Evolutionary conservation across 2,797 vertebrate genomes (phyloP), one percentile per base, ranked within the genome.

Genomic region (Melanotaenia nigrans): DNA sequence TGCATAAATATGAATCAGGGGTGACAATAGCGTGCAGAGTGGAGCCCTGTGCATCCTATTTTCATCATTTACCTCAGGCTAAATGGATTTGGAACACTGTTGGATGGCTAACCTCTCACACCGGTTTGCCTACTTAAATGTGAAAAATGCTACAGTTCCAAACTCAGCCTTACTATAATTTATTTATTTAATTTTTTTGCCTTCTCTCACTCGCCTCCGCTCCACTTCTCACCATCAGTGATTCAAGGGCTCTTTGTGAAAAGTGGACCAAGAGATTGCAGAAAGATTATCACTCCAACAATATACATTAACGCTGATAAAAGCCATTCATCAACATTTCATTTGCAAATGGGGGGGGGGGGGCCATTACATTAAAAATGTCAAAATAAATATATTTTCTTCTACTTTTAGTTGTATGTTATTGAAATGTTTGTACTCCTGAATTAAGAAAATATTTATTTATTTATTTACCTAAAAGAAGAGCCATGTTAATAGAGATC

Each of bases 1-100:
- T 81, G 83, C 82, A 86, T 84, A 88, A 90, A 89, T 90, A 90
- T 90, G 86, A 93, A 91, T 92, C 90, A 82, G 87, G 73, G 85
- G 84, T 87, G 88, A 92, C 88, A 91, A 83, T 88, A 73, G 82
- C 64, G 58, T 86, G 87, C 85, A 75, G 89, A 88, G 87, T 82
- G 78, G 81, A 91, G 86, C 87, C 74, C 88, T 56, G 66, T 88
- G 91, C 87, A 85, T 90, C 85, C 88, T 85, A 89, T 91, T 91
- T 91, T 83, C 89, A 86, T 88, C 89, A 83, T 87, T 91, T 90
- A 90, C 90, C 85, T 87, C 22, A 64, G 89, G 88, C 90, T 89
- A 90, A 92, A 92, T 90, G 89, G 89, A 89, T 91, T 86, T 80
- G 82, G 86, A 90, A 84, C 89, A 83, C 85, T 60, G 84, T 68